Conservation (phyloP, 2,797 vertebrate genomes). For the Thamnophis elegans region DNA sequence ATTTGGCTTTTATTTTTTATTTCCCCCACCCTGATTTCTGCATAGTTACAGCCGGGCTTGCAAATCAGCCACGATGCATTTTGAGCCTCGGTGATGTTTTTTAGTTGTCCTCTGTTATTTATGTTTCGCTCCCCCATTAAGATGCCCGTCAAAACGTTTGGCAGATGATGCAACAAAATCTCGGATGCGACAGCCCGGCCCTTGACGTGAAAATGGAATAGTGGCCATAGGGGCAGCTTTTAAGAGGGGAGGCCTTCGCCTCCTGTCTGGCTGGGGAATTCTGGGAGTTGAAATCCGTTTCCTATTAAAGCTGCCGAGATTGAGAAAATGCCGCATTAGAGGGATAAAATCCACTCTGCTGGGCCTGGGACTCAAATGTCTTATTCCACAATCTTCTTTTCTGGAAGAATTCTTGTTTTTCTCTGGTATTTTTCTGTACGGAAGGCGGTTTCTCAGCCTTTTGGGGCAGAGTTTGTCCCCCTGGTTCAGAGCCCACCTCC, state of each 20-base stretch:
- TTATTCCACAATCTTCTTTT: neutral
- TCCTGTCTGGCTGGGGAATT: neutral
- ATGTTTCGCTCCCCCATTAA: neutral
- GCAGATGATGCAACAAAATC: neutral
- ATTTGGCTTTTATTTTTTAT: neutral
- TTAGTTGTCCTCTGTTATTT: neutral
- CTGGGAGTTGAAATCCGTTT: neutral
- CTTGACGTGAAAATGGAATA: neutral
- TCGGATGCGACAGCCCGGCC: neutral
- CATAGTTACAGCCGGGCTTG: neutral
- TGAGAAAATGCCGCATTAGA: neutral
- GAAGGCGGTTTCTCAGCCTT: neutral
- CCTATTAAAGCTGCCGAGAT: neutral
- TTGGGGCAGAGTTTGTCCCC: neutral
- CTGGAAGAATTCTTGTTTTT: neutral
- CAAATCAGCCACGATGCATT: neutral
- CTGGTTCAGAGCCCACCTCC: neutral
- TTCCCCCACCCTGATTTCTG: too few relatives aligned
- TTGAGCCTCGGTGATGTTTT: neutral
- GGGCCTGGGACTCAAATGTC: neutral
- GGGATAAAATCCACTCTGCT: neutral
- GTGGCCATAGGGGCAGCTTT: neutral
- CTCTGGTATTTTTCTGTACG: fast-evolving
- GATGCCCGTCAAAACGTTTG: neutral
- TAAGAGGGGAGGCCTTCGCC: neutral